A percentile compares a stretch with the other conserved stretches of the same genome.
phyloP scores from a whole-genome alignment of 2,888 invertebrate genomes.

The Tiphia femorata region DNA sequence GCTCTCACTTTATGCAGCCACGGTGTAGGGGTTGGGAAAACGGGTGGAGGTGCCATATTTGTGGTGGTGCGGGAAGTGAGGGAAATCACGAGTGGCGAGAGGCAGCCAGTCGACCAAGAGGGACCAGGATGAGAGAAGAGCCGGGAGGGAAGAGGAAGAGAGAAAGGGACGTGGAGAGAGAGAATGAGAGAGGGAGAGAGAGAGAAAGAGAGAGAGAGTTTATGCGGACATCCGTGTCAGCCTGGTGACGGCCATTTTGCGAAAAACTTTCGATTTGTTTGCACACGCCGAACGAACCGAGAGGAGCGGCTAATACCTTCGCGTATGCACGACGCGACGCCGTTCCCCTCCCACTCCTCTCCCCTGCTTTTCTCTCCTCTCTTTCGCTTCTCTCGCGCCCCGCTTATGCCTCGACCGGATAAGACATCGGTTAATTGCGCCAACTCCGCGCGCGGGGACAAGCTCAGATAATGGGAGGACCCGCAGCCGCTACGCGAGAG shows the following conservation, averaged over 20 bases:
- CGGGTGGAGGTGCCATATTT: constrained; percentile 68
- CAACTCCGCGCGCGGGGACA: constrained; percentile 10
- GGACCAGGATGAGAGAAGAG: constrained; percentile 24
- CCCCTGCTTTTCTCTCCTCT: not conserved
- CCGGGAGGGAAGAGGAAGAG: constrained; percentile 30
- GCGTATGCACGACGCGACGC: constrained; percentile 62
- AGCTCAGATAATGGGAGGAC: constrained; percentile 32
- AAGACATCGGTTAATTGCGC: constrained; percentile 16
- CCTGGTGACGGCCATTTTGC: constrained; percentile 69
- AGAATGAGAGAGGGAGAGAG: constrained; percentile 23
- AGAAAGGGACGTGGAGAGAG: no score
- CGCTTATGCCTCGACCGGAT: constrained; percentile 33
- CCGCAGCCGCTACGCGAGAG: constrained; percentile 12
- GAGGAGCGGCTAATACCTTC: constrained; percentile 61
- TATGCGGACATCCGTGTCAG: constrained; percentile 67
- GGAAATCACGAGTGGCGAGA: constrained; percentile 66
- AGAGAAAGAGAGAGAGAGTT: constrained; percentile 47
- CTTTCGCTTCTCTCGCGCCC: not conserved
- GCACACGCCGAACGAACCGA: constrained; percentile 51
- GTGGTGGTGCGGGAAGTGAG: constrained; percentile 66
- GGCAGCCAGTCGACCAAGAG: constrained; percentile 45
- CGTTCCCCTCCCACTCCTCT: constrained; percentile 18
- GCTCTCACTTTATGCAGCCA: constrained; percentile 46
- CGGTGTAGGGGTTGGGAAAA: constrained; percentile 60
- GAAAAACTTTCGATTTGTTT: constrained; percentile 68